These are phyloP conservation scores for Ptyas mucosa DNA, from an alignment of 2,113 vertebrate genomes.

Conservation along the genomic window DNA sequence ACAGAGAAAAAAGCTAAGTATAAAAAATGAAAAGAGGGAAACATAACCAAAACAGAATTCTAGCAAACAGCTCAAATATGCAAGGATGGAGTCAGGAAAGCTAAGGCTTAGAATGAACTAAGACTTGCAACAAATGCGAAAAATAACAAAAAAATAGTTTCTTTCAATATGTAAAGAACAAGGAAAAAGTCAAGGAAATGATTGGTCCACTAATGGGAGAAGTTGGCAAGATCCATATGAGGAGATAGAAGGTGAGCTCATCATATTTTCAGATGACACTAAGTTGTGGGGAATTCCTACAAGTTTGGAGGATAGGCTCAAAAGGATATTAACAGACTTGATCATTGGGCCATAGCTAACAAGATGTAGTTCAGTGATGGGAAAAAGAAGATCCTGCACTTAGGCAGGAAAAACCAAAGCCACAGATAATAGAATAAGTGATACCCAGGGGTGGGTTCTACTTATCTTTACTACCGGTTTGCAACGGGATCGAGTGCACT, in stretches of 20 bases:
- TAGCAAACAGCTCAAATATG: neutral
- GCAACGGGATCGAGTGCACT: too few relatives aligned
- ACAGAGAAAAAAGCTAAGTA: neutral
- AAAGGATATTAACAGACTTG: neutral
- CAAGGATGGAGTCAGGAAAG: neutral
- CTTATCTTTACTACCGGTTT: too few relatives aligned
- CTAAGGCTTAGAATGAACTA: neutral
- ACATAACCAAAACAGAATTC: neutral
- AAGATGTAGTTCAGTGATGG: neutral
- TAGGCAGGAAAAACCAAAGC: neutral
- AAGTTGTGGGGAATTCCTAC: neutral
- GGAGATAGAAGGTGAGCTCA: neutral
- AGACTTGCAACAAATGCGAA: neutral
- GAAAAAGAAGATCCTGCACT: neutral
- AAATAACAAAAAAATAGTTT: neutral
- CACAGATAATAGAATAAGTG: neutral
- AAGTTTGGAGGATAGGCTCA: neutral
- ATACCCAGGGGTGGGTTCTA: neutral
- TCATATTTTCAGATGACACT: neutral
- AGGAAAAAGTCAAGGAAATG: neutral
- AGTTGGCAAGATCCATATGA: neutral
- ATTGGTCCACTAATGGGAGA: neutral
- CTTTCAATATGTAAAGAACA: neutral
- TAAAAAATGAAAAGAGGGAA: neutral
- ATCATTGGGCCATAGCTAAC: neutral